Evolutionary conservation across 2,113 vertebrate genomes (phyloP).

Genomic region (Panurus biarmicus): DNA sequence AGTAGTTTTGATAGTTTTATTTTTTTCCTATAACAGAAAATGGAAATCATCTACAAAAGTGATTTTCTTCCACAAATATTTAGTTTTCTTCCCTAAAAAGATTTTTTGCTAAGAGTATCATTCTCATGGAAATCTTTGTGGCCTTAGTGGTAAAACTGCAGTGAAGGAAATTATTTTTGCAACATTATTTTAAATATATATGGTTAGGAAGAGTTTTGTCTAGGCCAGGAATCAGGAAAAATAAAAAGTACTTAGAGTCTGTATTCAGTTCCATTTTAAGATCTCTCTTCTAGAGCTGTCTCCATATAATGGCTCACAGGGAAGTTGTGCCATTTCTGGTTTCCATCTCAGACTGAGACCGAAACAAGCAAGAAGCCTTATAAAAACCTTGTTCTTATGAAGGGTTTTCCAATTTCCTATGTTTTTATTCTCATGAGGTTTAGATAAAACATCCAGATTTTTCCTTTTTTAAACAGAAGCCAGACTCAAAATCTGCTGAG

Average conservation of each 20-base stretch:
- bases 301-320: background rate
- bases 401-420: conserved; percentile 1
- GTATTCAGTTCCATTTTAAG: background rate
- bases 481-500: background rate
- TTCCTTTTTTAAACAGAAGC: background rate
- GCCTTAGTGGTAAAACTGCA: background rate
- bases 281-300: background rate
- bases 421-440: background rate
- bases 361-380: background rate
- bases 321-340: conserved; percentile 25
- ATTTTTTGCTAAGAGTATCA: background rate
- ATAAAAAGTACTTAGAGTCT: background rate
- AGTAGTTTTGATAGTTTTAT: background rate
- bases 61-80: background rate
- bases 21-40: background rate
- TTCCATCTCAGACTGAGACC: conserved; percentile 7
- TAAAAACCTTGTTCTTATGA: background rate
- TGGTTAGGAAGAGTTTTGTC: background rate
- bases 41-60: background rate
- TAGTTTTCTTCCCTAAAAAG: background rate
- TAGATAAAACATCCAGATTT: background rate
- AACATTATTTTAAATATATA: background rate
- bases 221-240: background rate
- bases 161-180: background rate
- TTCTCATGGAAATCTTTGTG: background rate